Conservation (phyloP, 1,140 invertebrate genomes). For the Pentalonia nigronervosa region DNA sequence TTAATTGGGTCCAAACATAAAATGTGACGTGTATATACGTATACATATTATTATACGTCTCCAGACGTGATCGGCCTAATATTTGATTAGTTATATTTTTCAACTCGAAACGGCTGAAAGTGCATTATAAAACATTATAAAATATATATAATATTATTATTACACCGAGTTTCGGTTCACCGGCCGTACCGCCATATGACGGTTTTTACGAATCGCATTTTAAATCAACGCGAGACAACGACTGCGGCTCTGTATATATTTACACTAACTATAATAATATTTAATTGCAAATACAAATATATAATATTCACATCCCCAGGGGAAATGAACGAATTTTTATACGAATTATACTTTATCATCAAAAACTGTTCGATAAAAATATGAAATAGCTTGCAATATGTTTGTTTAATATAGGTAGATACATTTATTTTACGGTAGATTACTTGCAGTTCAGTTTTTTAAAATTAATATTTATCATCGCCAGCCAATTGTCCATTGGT, state of each 20-base stretch:
- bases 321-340: neutral
- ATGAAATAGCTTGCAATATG: neutral
- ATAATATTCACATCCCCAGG: neutral
- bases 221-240: neutral
- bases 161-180: neutral
- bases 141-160: neutral
- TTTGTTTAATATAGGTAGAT: neutral
- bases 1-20: neutral
- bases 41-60: neutral
- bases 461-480: constrained; percentile 12
- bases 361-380: neutral
- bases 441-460: neutral
- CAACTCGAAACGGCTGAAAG: neutral
- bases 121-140: neutral
- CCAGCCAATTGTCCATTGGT: neutral
- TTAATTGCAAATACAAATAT: neutral
- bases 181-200: neutral
- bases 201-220: neutral
- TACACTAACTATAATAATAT: neutral
- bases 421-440: neutral
- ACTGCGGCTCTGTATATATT: neutral
- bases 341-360: neutral
- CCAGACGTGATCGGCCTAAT: neutral
- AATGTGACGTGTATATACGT: neutral
- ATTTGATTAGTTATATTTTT: neutral